Percentiles rank a stretch among this genome's conserved stretches.
Evolutionary conservation across 2,888 invertebrate species (phyloP).

Genomic region (Pristionchus maxplancki): DNA sequence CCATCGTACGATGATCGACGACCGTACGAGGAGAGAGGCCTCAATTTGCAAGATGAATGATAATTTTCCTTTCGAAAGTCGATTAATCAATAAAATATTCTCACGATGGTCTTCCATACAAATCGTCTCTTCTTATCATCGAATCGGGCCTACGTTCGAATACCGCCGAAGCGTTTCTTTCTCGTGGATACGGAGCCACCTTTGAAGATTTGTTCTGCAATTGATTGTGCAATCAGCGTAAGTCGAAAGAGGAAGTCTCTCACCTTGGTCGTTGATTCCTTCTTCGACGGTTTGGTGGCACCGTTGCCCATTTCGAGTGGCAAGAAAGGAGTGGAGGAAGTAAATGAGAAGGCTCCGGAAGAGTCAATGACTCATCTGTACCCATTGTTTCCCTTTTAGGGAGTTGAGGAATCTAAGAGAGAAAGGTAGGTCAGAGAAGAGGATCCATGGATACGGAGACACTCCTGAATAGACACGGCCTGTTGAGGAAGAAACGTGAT

Average conservation of each 20-base stretch:
- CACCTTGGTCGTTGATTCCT: constrained; percentile 34
- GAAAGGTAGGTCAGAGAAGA: neutral
- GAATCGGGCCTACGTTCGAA: constrained; percentile 34
- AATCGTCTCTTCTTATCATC: constrained; percentile 13
- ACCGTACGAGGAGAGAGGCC: neutral
- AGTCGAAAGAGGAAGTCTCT: neutral
- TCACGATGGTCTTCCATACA: constrained; percentile 38
- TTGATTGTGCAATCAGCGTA: neutral
- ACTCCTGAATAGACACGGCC: neutral
- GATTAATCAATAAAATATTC: neutral
- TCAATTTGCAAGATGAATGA: neutral
- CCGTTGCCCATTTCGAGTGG: constrained; percentile 42
- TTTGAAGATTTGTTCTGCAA: neutral
- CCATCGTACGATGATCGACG: constrained; percentile 29
- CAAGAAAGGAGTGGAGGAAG: constrained; percentile 24
- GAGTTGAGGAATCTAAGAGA: neutral
- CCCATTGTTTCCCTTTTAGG: constrained; percentile 25
- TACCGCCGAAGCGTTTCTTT: neutral
- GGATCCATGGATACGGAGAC: neutral
- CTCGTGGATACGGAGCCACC: constrained; percentile 4
- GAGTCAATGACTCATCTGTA: constrained; percentile 10
- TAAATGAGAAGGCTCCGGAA: constrained; percentile 30
- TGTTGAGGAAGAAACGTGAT: neutral
- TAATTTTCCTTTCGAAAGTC: neutral
- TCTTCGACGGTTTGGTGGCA: constrained; percentile 9